phyloP scores from a whole-genome alignment of 2,797 vertebrate species.

The Microchirus variegatus region DNA sequence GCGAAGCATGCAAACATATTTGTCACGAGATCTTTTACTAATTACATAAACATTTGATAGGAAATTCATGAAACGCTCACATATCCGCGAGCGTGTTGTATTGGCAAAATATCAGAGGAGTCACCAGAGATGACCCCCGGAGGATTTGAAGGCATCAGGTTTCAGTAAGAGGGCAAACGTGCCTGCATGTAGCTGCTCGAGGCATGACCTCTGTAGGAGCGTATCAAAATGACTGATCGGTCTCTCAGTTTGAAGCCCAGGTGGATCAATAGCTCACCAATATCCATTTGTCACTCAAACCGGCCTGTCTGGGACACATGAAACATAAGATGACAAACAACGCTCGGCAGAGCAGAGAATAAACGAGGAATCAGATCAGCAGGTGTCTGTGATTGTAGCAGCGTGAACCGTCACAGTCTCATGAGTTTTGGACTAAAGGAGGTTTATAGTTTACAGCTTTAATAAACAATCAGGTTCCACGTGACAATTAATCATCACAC shows the following conservation, averaged over 20 bases:
- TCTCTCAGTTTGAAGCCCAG: constrained; percentile 19
- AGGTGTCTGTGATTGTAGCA: constrained; percentile 8
- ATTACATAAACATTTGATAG: too few species aligned
- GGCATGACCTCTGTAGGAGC: constrained; percentile 39
- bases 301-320: constrained; percentile 10
- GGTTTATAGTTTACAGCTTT: background rate
- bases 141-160: constrained; percentile 35
- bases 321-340: constrained; percentile 51
- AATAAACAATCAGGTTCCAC: background rate
- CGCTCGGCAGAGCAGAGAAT: constrained; percentile 6
- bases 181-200: constrained; percentile 24
- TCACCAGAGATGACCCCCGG: background rate
- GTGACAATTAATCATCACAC: background rate
- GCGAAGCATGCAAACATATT: too few species aligned
- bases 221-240: constrained; percentile 63
- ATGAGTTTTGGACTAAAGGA: background rate
- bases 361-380: constrained; percentile 24
- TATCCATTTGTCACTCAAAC: constrained; percentile 54
- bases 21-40: too few species aligned
- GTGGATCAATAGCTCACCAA: constrained; percentile 60
- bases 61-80: background rate
- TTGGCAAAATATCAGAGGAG: constrained; percentile 20
- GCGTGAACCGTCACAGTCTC: background rate
- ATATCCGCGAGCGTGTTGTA: background rate
- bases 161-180: constrained; percentile 13